These are phyloP conservation scores for Diarsia dahlii DNA, from an alignment of 2,888 invertebrate species.

Conservation along the genomic window DNA sequence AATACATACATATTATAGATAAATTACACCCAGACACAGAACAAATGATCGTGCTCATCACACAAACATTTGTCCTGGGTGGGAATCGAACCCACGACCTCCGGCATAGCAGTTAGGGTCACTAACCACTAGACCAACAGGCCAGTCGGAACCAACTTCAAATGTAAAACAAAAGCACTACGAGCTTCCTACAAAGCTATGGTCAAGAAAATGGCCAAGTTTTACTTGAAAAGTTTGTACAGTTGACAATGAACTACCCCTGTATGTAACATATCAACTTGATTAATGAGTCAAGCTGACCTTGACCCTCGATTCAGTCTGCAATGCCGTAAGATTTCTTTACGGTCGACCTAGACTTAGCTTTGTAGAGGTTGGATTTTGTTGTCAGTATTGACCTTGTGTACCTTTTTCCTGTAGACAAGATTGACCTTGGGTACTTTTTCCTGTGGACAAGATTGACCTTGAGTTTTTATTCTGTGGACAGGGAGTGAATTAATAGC, in stretches of 20 bases:
- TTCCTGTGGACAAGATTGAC: slow-evolving; percentile 9
- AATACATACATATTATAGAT: no score
- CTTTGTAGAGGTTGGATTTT: slow-evolving; percentile 9
- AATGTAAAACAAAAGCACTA: neutral
- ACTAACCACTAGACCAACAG: no score
- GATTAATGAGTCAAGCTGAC: slow-evolving; percentile 49
- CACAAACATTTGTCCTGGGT: no score
- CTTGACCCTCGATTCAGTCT: slow-evolving; percentile 34
- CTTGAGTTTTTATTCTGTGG: slow-evolving; percentile 4
- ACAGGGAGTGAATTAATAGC: slow-evolving; percentile 32
- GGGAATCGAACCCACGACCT: no score
- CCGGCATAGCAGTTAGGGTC: no score
- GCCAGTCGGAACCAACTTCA: neutral
- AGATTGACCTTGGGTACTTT: slow-evolving; percentile 29
- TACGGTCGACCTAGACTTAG: slow-evolving; percentile 22
- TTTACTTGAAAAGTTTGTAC: slow-evolving; percentile 8
- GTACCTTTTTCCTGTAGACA: neutral
- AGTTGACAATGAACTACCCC: slow-evolving; percentile 42
- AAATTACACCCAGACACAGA: no score
- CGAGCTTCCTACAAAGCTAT: neutral
- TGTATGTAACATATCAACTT: slow-evolving; percentile 45
- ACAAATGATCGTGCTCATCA: no score
- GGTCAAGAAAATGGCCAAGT: slow-evolving; percentile 23
- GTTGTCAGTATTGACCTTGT: slow-evolving; percentile 16
- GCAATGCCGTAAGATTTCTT: slow-evolving; percentile 48